Evolutionary conservation across 2,113 vertebrate genomes (phyloP), one percentile per base, ranked within the genome.

Genomic region (Albula glossodonta): DNA sequence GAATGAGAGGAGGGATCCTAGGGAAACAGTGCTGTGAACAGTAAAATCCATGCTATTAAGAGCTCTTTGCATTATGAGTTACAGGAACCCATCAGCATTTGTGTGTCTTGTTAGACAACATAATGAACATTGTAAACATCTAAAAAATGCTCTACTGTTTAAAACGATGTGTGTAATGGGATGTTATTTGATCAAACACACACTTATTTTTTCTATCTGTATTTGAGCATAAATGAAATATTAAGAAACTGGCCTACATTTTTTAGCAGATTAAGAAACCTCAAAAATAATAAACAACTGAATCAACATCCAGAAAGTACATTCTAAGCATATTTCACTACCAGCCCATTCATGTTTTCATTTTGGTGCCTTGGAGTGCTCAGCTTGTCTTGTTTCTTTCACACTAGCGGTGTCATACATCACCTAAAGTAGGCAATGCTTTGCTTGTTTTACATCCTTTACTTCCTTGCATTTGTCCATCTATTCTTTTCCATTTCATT

Each of bases 31-130:
- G 89, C 88, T 93, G 87, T 88, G 90, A 88, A 93, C 90, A 91
- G 90, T 87, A 90, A 91, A 90, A 92, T 90, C 89, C 88, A 89
- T 89, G 89, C 90, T 93, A 89, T 94, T 94, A 93, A 83, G 83
- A 86, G 91, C 92, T 91, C 93, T 94, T 94, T 93, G 88, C 82
- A 85, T 91, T 89, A 90, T 94, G 92, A 95, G 92, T 95, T 93
- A 94, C 93, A 57, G 91, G 93, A 92, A 88, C 84, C 89, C 89
- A 93, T 94, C 92, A 91, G 93, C 90, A 84, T 57, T 86, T 91
- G 91, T 91, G 91, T 89, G 89, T 93, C 88, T 92, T 91, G 90
- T 91, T 91, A 91, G 94, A 93, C 92, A 94, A 91, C 93, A 93
- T 94, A 92, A 94, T 94, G 92, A 92, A 94, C 92, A 86, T 77